Base-by-base conservation (phyloP, 2,113 vertebrate genomes). In the Varanus komodoensis region DNA sequence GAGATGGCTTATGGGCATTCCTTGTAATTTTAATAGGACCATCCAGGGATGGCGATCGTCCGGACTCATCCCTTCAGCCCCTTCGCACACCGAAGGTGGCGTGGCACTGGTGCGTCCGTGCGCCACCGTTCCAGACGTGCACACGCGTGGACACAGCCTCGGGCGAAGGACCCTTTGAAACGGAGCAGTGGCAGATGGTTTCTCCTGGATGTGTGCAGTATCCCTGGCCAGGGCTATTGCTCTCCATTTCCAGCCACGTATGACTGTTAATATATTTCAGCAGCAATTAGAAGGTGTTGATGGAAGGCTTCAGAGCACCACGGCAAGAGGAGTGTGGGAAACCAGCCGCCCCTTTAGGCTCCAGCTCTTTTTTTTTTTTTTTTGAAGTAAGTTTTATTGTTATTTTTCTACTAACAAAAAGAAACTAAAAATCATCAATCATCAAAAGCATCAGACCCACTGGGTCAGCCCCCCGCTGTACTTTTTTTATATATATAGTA, bases 291-390 rank as follows among this genome's bases (percentile, higher is more conserved):
- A 52, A 74, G 3, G 4, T 84, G 11, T 44, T 93, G 61, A 19
- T 64, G 61, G 38, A 82, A 82, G 67, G 87, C 74, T 6, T 90
- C 19, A 87, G 12, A 94, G 61, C 3, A 82, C 61, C 67, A 61
- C 19, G 57, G 85, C 54, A 68, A 90, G 67, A 0, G 52, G 69
- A 92, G 90, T 29, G 29, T 85, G 44, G 88, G 91, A 94, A 92
- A 88, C 69, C 50, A 68, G n/a, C 50, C 38, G 8, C 74, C 29
- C 15, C 54, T 92, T 92, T 90, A 67, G 38, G 27, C 75, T 89
- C 5, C 48, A 67, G 81, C 6, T 89, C 81, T 44, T 3, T 44
- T 3, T 44, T 44, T 44, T 44, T 44, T 44, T 44, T 44, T 44
- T 44, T n/a, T n/a, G n/a, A 44, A 44, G 38, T 44, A 44, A 44